Percentiles rank a stretch among this genome's conserved stretches.
Conservation (phyloP, 1,140 invertebrate species). For the Cydia pomonella region DNA sequence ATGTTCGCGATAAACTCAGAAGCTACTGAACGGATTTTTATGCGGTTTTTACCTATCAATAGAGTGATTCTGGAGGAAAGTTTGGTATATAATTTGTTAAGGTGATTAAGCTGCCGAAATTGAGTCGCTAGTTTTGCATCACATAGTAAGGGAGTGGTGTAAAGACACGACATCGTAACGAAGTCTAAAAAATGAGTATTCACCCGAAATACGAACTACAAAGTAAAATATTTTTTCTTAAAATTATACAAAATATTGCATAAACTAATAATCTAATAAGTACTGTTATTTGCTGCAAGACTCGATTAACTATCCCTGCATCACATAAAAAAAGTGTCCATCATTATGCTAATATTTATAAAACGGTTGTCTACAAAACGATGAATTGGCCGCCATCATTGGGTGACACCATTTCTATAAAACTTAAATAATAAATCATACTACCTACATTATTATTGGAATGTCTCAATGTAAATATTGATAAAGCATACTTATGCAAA, state of each 20-base stretch:
- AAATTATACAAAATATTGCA: not conserved
- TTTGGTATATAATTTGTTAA: too few species aligned
- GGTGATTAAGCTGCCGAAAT: conserved; percentile 24
- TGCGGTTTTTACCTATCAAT: too few species aligned
- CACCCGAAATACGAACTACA: conserved; percentile 5
- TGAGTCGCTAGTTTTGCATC: conserved; percentile 6
- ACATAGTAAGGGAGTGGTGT: not conserved
- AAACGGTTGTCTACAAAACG: conserved; percentile 16
- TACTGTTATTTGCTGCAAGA: conserved; percentile 29
- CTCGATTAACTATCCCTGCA: conserved; percentile 23
- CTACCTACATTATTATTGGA: conserved; percentile 10
- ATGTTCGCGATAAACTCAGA: too few species aligned
- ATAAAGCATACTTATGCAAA: not conserved
- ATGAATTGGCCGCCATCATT: not conserved
- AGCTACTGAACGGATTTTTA: too few species aligned
- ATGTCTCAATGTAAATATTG: conserved; percentile 19
- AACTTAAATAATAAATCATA: conserved; percentile 25
- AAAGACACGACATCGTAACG: not conserved
- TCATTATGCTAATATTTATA: conserved; percentile 6
- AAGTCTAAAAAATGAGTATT: conserved; percentile 16
- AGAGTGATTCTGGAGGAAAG: too few species aligned
- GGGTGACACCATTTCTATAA: not conserved
- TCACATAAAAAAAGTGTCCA: conserved; percentile 1
- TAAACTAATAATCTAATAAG: conserved; percentile 29
- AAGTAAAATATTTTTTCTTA: conserved; percentile 4